Percentiles rank a stretch among this genome's conserved stretches.
These are phyloP conservation scores for Drosophila pseudotalamancana DNA, from an alignment of 2,888 invertebrate genomes.

Conservation along the genomic window DNA sequence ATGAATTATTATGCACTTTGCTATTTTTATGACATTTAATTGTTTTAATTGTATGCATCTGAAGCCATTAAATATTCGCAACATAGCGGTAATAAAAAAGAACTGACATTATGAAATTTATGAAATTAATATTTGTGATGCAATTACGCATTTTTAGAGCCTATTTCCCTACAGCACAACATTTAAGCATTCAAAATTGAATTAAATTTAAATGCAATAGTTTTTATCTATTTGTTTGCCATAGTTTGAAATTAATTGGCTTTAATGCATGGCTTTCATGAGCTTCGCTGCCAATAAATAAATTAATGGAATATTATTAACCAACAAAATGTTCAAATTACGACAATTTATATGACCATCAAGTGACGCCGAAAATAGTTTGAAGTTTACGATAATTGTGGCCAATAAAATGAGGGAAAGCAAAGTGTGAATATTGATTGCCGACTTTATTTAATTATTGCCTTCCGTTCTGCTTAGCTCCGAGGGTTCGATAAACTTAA, in stretches of 20 bases:
- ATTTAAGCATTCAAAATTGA: conserved; percentile 45
- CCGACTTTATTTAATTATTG: conserved; percentile 19
- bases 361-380: conserved; percentile 22
- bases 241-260: conserved; percentile 52
- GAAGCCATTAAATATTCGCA: conserved; percentile 60
- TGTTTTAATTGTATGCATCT: conserved; percentile 67
- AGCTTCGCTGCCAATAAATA: conserved; percentile 43
- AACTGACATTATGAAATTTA: conserved; percentile 66
- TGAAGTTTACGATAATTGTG: conserved; percentile 34
- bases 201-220: conserved; percentile 42
- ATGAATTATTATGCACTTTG: conserved; percentile 43
- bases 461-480: background rate
- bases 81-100: conserved; percentile 17
- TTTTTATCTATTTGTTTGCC: background rate
- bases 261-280: conserved; percentile 45
- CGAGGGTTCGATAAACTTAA: background rate
- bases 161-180: conserved; percentile 5
- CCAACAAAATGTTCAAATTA: conserved; percentile 60
- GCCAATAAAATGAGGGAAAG: conserved; percentile 1
- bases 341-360: conserved; percentile 52
- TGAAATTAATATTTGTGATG: conserved; percentile 62
- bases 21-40: conserved; percentile 71
- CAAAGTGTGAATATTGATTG: conserved; percentile 46
- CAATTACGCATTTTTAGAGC: conserved; percentile 42
- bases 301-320: conserved; percentile 72